Conservation (phyloP, 2,888 invertebrate species). For the Caenorhabditis sp. region DNA sequence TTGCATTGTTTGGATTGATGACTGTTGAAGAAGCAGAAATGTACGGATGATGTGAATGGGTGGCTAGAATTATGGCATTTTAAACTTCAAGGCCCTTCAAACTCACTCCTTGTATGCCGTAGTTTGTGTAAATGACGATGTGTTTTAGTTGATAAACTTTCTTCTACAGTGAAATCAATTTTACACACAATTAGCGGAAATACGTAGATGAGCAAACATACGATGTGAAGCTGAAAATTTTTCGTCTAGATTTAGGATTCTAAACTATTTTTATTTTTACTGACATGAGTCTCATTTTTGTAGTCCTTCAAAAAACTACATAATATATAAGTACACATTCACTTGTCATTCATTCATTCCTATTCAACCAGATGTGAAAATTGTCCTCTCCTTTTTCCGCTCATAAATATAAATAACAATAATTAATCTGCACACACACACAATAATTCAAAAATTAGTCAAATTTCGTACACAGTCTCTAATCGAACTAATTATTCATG, state of each 20-base stretch:
- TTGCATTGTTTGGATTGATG: constrained; percentile 24
- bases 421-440: not conserved
- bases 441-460: not conserved
- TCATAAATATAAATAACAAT: not conserved
- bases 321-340: too few relatives aligned
- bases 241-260: not conserved
- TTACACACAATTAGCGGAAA: not conserved
- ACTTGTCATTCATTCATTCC: not conserved
- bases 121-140: constrained; percentile 23
- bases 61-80: not conserved
- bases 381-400: not conserved
- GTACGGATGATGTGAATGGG: constrained; percentile 7
- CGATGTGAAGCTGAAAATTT: constrained; percentile 13
- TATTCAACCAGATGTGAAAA: not conserved
- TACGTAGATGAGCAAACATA: constrained; percentile 24
- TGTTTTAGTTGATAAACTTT: constrained; percentile 7
- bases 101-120: constrained; percentile 20
- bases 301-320: too few relatives aligned
- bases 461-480: not conserved
- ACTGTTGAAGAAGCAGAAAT: constrained; percentile 22
- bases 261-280: too few relatives aligned
- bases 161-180: constrained; percentile 24
- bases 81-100: too few relatives aligned
- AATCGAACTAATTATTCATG: not conserved
- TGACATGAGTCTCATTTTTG: too few relatives aligned